A percentile compares a stretch with the other conserved stretches of the same genome.
These are phyloP conservation scores for Melanotaenia nigrans DNA, from an alignment of 2,797 vertebrate genomes.

Conservation along the genomic window DNA sequence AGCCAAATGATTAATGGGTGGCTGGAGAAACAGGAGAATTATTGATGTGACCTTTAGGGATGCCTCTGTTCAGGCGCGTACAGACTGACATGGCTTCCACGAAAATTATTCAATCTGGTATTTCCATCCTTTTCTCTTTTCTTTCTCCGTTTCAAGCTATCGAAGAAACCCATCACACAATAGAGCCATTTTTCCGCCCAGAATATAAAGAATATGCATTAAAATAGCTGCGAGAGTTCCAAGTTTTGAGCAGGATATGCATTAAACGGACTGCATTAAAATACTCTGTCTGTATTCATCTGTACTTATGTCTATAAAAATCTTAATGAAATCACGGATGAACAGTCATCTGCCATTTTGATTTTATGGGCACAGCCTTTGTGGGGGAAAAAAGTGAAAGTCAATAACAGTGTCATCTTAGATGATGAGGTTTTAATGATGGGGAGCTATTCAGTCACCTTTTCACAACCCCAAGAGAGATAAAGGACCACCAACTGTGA, in stretches of 20 bases:
- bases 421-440: conserved; percentile 81
- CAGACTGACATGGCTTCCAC: conserved; percentile 55
- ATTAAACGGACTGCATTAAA: conserved; percentile 32
- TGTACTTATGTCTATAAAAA: conserved; percentile 42
- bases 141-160: conserved; percentile 29
- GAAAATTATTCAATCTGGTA: conserved; percentile 71
- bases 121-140: conserved; percentile 61
- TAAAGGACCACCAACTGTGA: conserved; percentile 60
- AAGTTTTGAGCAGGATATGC: conserved; percentile 21
- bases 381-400: conserved; percentile 46
- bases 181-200: conserved; percentile 9
- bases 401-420: conserved; percentile 73
- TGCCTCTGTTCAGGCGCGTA: conserved; percentile 59
- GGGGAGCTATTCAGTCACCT: conserved; percentile 69
- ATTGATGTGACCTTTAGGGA: conserved; percentile 84
- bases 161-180: conserved; percentile 20
- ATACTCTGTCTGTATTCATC: conserved; percentile 36
- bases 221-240: conserved; percentile 20
- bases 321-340: conserved; percentile 54
- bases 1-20: conserved; percentile 79
- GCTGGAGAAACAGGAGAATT: conserved; percentile 73
- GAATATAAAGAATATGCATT: conserved; percentile 29
- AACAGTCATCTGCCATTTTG: conserved; percentile 59
- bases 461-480: conserved; percentile 62
- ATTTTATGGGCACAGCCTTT: conserved; percentile 58